These are phyloP conservation scores for Caenorhabditis virilis DNA, from an alignment of 2,888 invertebrate species.

Conservation along the genomic window DNA sequence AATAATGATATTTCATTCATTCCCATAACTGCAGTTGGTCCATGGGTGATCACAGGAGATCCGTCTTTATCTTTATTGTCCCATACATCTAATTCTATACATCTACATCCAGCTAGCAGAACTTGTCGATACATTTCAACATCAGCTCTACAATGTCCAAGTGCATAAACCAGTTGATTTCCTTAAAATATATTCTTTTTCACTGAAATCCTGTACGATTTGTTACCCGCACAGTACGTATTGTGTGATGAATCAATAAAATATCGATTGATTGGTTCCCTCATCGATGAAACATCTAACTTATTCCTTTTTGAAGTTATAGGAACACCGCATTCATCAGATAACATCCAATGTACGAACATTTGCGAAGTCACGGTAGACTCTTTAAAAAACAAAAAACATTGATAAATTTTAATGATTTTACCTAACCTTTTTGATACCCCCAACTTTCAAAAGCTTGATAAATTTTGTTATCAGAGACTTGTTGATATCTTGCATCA, in stretches of 20 bases:
- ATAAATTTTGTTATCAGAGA: conserved; percentile 29
- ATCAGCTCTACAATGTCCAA: conserved; percentile 75
- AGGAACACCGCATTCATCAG: conserved; percentile 97
- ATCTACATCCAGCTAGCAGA: conserved; percentile 91
- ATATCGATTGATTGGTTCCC: conserved; percentile 60
- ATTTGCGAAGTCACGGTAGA: conserved; percentile 85
- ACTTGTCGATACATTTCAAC: conserved; percentile 96
- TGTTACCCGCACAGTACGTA: conserved; percentile 52
- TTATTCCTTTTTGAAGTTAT: conserved; percentile 80
- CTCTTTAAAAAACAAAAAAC: conserved; percentile 8
- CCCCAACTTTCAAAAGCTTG: conserved; percentile 14
- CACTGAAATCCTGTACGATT: too few relatives aligned
- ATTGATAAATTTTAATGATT: not conserved
- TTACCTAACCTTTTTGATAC: conserved; percentile 5
- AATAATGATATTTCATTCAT: conserved; percentile 53
- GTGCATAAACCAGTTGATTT: conserved; percentile 36
- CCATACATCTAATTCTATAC: conserved; percentile 98
- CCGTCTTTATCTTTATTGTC: conserved; percentile 80
- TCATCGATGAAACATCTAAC: conserved; percentile 62
- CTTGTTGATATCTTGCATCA: conserved; percentile 77
- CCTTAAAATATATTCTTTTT: too few relatives aligned
- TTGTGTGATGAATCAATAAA: conserved; percentile 62
- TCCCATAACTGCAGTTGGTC: conserved; percentile 72
- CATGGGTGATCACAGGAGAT: conserved; percentile 98
- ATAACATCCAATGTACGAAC: conserved; percentile 94